Base-by-base conservation (phyloP, 2,888 invertebrate genomes). In the Rhabditophanes sp. region DNA sequence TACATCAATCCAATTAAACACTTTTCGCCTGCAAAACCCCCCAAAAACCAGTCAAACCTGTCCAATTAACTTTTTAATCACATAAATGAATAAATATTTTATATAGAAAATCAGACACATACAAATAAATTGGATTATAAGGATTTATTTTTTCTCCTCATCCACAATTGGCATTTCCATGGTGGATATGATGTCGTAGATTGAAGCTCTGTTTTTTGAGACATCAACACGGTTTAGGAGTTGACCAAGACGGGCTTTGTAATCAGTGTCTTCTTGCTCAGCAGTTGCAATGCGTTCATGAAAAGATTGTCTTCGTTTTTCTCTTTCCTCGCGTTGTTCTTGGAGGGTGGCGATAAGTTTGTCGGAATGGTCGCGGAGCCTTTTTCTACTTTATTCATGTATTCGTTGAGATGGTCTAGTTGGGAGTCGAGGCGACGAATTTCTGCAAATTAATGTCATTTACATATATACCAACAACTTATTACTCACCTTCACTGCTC, bases 401-500 rank as follows among this genome's bases (percentile, higher is more conserved):
- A 62, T 26, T 63, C 59, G 34, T 62, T 62, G 26, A 62, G 39
- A 34, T 63, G 61, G 41, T 63, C 62, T 30, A 62, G 41, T 41
- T 62, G 62, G 6, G 49, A 42, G 45, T 63, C 58, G 17, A 62
- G 39, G 30, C 52, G 55, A 33, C 57, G 56, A 39, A 62, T 63
- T 33, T 62, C 62, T 63, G 35, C 6, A 61, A 47, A 26, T n/a
- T n/a, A 12, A 17, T 12, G n/a, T 1, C 14, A 37, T 16, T 11
- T 4, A 15, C 7, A 15, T 3, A 4, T 32, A 17, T 15, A 40
- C 15, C 8, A 26, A 26, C 11, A 7, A 26, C 11, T 11, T 23
- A 26, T 11, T 3, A 32, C 39, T 28, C 2, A 58, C 57, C 57
- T 27, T 55, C 59, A 14, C 50, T 51, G 33, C 52, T 56, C 28